These are phyloP conservation scores for Agriopis marginaria DNA, from an alignment of 2,888 invertebrate species.

Conservation along the genomic window DNA sequence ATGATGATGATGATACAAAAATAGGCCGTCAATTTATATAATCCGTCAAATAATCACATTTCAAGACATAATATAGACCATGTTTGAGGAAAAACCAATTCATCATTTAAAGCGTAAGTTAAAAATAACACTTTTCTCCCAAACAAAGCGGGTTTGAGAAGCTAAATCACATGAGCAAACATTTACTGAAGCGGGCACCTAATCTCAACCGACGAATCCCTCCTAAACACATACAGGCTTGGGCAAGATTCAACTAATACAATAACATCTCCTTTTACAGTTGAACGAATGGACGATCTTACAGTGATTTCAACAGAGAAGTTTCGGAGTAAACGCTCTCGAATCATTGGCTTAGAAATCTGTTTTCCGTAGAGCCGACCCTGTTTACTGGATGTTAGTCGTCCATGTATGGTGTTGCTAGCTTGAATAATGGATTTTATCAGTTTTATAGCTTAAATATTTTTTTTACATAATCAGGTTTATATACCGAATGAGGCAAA, in stretches of 20 bases:
- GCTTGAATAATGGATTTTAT: not conserved
- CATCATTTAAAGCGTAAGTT: not conserved
- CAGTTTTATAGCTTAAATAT: no score
- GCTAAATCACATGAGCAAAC: conserved; percentile 34
- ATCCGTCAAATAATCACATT: no score
- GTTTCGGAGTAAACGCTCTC: conserved; percentile 68
- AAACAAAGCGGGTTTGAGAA: conserved; percentile 19
- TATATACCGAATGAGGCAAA: no score
- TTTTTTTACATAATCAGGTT: no score
- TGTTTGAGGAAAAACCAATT: not conserved
- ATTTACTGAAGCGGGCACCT: conserved; percentile 35
- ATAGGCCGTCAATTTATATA: no score
- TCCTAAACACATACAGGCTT: conserved; percentile 38
- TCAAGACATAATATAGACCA: no score
- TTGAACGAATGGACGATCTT: conserved; percentile 66
- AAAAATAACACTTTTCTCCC: conserved; percentile 41
- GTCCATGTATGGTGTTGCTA: not conserved
- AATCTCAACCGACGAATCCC: conserved; percentile 34
- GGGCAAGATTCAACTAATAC: conserved; percentile 59
- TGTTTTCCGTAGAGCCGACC: conserved; percentile 67
- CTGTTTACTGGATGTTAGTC: conserved; percentile 43
- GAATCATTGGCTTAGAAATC: conserved; percentile 79
- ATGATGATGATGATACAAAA: no score
- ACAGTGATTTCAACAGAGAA: conserved; percentile 68
- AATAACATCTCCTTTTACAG: conserved; percentile 68